phyloP scores from a whole-genome alignment of 2,888 invertebrate genomes.

The Julus scanicus region DNA sequence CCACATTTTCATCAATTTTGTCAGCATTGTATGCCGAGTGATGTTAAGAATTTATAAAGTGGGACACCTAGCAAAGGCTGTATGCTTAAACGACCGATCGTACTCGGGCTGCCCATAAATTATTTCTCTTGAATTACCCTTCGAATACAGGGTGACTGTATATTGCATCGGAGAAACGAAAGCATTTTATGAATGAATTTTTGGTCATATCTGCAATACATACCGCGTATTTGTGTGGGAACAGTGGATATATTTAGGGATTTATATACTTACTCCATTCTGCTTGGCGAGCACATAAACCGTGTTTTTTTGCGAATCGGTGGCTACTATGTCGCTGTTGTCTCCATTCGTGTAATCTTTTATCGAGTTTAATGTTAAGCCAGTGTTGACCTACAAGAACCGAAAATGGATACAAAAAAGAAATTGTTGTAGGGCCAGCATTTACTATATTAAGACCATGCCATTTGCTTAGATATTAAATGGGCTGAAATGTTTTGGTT shows the following conservation, averaged over 20 bases:
- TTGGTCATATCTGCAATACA: background rate
- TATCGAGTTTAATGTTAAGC: slow-evolving; percentile 72
- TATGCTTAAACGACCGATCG: background rate
- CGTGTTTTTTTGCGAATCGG: slow-evolving; percentile 85
- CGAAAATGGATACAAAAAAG: background rate
- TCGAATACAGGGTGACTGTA: background rate
- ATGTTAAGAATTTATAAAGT: background rate
- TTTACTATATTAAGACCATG: background rate
- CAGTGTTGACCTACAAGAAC: slow-evolving; percentile 3
- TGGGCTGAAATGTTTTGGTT: background rate
- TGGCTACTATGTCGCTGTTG: slow-evolving; percentile 82
- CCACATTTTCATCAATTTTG: too few species aligned
- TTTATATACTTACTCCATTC: slow-evolving; percentile 71
- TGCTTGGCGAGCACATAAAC: slow-evolving; percentile 83
- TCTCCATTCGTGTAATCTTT: slow-evolving; percentile 80
- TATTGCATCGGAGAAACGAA: background rate
- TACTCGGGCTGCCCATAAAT: background rate
- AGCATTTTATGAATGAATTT: slow-evolving; percentile 1
- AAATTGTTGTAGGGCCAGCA: background rate
- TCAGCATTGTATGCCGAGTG: too few species aligned
- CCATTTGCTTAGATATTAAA: background rate
- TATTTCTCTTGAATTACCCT: background rate
- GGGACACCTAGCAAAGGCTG: background rate
- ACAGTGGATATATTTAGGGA: background rate
- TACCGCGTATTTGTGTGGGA: background rate